These are phyloP conservation scores for Euura saliciscinereae DNA, from an alignment of 1,140 invertebrate genomes.

Conservation along the genomic window DNA sequence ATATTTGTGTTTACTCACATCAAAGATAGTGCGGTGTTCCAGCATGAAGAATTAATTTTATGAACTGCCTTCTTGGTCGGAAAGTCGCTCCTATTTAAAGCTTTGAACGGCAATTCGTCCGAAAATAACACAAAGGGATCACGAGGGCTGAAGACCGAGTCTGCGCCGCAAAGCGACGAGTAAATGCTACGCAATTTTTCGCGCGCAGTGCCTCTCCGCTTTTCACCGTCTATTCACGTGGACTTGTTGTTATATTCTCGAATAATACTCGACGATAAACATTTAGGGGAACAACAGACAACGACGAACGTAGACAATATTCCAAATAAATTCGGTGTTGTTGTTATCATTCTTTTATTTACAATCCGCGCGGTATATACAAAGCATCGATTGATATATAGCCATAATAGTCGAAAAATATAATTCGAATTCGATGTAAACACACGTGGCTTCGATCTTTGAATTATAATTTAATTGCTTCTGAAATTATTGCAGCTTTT, in stretches of 20 bases:
- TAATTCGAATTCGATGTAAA: too few relatives aligned
- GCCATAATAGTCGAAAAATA: too few relatives aligned
- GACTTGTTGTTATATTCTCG: neutral
- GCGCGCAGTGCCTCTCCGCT: neutral
- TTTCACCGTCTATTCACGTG: constrained; percentile 4
- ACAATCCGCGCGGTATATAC: too few relatives aligned
- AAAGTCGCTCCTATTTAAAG: constrained; percentile 59
- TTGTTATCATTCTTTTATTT: too few relatives aligned
- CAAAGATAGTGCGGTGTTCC: constrained; percentile 56
- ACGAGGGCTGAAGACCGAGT: constrained; percentile 30
- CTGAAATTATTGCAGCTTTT: too few relatives aligned
- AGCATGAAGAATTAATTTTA: constrained; percentile 55
- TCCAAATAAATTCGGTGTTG: too few relatives aligned
- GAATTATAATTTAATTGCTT: too few relatives aligned
- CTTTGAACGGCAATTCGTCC: constrained; percentile 46
- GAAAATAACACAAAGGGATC: constrained; percentile 61
- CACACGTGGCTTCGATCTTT: too few relatives aligned
- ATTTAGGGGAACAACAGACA: neutral
- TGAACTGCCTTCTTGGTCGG: constrained; percentile 52
- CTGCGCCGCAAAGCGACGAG: constrained; percentile 7
- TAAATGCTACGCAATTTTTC: constrained; percentile 22
- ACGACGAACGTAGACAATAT: too few relatives aligned
- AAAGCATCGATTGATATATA: too few relatives aligned
- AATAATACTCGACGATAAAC: neutral
- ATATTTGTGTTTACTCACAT: constrained; percentile 53